Conservation (phyloP, 30 jellyfish, hydroid and myxozoan genomes). For the Cassiopea andromeda region DNA sequence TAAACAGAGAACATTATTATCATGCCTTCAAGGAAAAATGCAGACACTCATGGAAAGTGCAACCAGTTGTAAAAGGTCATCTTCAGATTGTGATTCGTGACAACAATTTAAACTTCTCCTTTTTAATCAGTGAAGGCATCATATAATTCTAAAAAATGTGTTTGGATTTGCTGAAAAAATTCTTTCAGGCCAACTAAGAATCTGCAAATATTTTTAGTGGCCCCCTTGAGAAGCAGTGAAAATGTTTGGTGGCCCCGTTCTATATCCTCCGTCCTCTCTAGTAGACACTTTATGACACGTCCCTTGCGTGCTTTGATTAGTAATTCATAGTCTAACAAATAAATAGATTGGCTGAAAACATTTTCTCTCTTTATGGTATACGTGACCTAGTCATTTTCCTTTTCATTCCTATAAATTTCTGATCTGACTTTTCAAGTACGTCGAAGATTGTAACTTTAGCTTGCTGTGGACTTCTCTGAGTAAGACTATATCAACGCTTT, state of each 20-base stretch:
- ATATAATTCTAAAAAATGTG: slow-evolving; percentile 1
- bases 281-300: neutral
- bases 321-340: too few relatives aligned
- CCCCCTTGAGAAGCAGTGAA: neutral
- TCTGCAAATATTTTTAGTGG: neutral
- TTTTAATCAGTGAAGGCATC: slow-evolving; percentile 7
- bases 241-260: neutral
- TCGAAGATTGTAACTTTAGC: too few relatives aligned
- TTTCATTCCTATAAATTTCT: too few relatives aligned
- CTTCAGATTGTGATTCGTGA: slow-evolving; percentile 3
- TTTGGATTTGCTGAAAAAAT: slow-evolving; percentile 5
- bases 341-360: too few relatives aligned
- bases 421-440: too few relatives aligned
- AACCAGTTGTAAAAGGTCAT: slow-evolving; percentile 8
- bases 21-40: slow-evolving; percentile 13
- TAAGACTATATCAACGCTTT: too few relatives aligned
- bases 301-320: neutral
- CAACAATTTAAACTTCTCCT: neutral
- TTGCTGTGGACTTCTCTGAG: too few relatives aligned
- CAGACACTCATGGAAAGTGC: neutral
- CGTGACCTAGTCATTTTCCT: too few relatives aligned
- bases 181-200: neutral
- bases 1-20: slow-evolving; percentile 2
- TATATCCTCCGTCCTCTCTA: slow-evolving; percentile 5
- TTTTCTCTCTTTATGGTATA: too few relatives aligned